These are phyloP conservation scores for Nematostella vectensis DNA, from an alignment of 92 coral and sea anemone genomes.

Conservation along the genomic window DNA sequence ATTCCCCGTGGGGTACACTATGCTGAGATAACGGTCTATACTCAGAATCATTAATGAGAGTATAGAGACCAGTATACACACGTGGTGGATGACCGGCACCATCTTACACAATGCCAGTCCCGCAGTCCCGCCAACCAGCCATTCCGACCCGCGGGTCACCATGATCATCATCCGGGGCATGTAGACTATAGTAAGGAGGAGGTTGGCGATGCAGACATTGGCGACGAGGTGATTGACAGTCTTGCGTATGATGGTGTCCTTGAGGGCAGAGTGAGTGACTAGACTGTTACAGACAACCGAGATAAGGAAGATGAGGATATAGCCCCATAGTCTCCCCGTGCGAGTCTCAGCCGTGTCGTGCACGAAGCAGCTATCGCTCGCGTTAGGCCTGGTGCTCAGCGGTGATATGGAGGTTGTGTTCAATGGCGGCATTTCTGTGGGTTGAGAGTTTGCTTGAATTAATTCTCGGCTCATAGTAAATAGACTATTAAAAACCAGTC, in stretches of 20 bases:
- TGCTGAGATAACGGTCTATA: constrained; percentile 22
- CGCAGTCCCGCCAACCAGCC: constrained; percentile 28
- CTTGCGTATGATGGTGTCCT: constrained; percentile 8
- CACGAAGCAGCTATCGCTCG: neutral
- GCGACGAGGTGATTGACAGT: constrained; percentile 29
- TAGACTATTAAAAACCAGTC: too few species aligned
- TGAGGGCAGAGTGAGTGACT: constrained; percentile 1
- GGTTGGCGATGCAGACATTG: constrained; percentile 29
- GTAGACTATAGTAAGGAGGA: constrained; percentile 28
- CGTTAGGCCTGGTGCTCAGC: neutral
- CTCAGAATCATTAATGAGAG: constrained; percentile 30
- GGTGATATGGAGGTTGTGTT: neutral
- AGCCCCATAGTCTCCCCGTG: neutral
- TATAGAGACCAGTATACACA: constrained; percentile 29
- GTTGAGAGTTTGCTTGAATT: too few species aligned
- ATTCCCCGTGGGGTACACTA: constrained; percentile 31
- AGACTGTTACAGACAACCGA: constrained; percentile 9
- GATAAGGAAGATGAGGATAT: constrained; percentile 2
- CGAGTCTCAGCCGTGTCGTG: neutral
- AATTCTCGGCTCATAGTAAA: too few species aligned
- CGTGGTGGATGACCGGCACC: constrained; percentile 36
- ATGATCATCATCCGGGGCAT: constrained; percentile 45
- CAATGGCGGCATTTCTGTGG: neutral
- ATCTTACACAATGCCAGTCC: constrained; percentile 37
- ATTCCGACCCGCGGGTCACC: constrained; percentile 14